Evolutionary conservation across 2,113 vertebrate genomes (phyloP).

Genomic region (Brienomyrus brachyistius): DNA sequence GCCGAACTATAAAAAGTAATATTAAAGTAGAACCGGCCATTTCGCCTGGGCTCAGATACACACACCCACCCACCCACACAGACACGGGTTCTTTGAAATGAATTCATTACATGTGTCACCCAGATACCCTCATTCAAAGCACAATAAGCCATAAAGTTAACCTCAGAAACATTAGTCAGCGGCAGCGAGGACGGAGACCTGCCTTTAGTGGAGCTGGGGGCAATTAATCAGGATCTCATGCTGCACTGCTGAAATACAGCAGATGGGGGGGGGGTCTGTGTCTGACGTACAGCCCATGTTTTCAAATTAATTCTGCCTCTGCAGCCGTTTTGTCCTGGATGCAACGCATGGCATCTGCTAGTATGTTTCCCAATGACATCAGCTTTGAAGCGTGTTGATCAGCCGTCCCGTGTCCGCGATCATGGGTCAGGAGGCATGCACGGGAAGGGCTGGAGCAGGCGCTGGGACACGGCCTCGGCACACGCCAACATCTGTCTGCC

Average conservation of each 20-base stretch:
- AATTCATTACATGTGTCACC: constrained; percentile 36
- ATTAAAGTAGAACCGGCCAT: not conserved
- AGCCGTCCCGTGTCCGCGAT: not conserved
- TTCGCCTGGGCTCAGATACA: constrained; percentile 2
- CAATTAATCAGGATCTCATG: constrained; percentile 46
- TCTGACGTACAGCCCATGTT: not conserved
- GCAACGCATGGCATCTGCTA: not conserved
- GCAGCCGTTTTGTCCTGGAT: constrained; percentile 16
- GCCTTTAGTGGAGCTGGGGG: constrained; percentile 41
- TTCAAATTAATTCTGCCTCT: constrained; percentile 4
- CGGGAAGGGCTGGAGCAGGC: not conserved
- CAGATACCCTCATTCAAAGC: constrained; percentile 42
- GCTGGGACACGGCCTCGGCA: not conserved
- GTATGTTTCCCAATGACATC: not conserved
- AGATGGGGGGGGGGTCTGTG: not conserved
- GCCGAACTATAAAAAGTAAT: not conserved
- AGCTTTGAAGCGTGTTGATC: constrained; percentile 7
- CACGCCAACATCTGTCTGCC: constrained; percentile 47
- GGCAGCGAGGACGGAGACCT: constrained; percentile 33
- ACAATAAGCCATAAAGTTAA: constrained; percentile 51
- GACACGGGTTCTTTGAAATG: constrained; percentile 11
- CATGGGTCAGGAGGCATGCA: not conserved
- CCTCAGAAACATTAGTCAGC: constrained; percentile 56
- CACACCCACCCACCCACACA: constrained; percentile 34
- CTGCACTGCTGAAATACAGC: not conserved